Percentiles rank a stretch among this genome's conserved stretches.
These are phyloP conservation scores for Emberiza fucata DNA, from an alignment of 2,113 vertebrate genomes.

Conservation along the genomic window DNA sequence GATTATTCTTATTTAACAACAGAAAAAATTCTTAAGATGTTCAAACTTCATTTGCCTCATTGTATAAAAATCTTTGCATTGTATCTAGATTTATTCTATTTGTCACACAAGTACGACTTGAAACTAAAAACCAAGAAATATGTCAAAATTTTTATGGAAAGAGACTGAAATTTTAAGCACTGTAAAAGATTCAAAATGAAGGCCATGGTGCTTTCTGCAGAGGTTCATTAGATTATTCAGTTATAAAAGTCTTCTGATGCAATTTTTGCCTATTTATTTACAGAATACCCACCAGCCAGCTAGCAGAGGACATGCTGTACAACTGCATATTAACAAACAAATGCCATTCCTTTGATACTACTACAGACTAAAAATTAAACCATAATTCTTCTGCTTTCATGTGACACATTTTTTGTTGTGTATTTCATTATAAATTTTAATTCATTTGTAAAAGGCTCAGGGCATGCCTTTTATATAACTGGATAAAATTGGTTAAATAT, in stretches of 20 bases:
- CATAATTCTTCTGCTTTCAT: neutral
- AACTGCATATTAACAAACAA: neutral
- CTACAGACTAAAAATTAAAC: neutral
- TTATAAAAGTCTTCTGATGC: neutral
- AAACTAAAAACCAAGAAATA: neutral
- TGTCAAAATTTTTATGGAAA: neutral
- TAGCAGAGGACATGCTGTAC: neutral
- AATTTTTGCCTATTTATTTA: neutral
- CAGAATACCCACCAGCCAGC: neutral
- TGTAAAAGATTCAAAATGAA: neutral
- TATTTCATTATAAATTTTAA: neutral
- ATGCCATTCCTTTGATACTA: neutral
- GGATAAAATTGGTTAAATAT: neutral
- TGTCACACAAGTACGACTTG: neutral
- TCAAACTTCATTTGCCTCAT: neutral
- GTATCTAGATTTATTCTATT: neutral
- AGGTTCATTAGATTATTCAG: neutral
- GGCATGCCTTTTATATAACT: neutral
- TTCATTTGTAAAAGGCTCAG: neutral
- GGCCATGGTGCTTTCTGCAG: neutral
- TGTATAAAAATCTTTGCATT: neutral
- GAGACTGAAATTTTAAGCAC: neutral
- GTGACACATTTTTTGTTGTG: neutral
- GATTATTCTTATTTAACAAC: neutral
- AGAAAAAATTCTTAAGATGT: neutral